Evolutionary conservation across 2,888 invertebrate species (phyloP).

Genomic region (Endotricha flammealis): DNA sequence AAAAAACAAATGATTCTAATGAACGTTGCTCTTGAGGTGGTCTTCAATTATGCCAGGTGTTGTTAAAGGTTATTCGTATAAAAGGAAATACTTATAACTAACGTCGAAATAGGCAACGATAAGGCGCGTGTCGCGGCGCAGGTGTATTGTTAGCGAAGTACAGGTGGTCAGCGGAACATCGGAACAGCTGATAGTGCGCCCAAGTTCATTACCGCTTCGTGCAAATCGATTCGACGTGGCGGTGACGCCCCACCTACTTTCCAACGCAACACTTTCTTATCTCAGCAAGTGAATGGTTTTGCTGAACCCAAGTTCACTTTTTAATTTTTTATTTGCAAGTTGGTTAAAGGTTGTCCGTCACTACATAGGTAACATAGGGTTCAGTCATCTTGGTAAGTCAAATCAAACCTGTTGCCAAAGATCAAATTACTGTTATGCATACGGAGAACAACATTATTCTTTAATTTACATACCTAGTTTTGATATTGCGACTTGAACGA

Average conservation of each 20-base stretch:
- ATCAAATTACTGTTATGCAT: neutral
- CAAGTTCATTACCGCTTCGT: conserved; percentile 73
- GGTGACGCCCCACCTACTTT: conserved; percentile 52
- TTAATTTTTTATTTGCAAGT: conserved; percentile 3
- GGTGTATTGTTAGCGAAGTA: conserved; percentile 24
- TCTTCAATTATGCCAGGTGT: conserved; percentile 25
- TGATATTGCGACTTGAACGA: neutral
- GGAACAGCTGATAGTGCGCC: conserved; percentile 65
- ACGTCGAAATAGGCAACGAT: conserved; percentile 16
- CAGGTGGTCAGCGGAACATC: conserved; percentile 40
- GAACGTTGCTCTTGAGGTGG: too few species aligned
- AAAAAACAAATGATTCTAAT: too few species aligned
- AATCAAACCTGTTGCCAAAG: neutral
- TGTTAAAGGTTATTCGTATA: conserved; percentile 32
- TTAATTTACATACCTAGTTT: neutral
- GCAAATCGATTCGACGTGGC: conserved; percentile 62
- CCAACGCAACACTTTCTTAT: conserved; percentile 47
- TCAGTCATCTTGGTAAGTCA: too few species aligned
- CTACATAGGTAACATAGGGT: too few species aligned
- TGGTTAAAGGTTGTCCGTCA: conserved; percentile 1
- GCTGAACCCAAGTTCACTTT: conserved; percentile 12
- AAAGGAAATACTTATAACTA: conserved; percentile 25
- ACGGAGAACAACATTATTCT: neutral
- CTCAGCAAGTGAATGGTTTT: conserved; percentile 25
- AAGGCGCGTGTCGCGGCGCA: conserved; percentile 18